Evolutionary conservation across 1,140 invertebrate species (phyloP), one percentile per base, ranked within the genome.

Genomic region (Zophobas morio): DNA sequence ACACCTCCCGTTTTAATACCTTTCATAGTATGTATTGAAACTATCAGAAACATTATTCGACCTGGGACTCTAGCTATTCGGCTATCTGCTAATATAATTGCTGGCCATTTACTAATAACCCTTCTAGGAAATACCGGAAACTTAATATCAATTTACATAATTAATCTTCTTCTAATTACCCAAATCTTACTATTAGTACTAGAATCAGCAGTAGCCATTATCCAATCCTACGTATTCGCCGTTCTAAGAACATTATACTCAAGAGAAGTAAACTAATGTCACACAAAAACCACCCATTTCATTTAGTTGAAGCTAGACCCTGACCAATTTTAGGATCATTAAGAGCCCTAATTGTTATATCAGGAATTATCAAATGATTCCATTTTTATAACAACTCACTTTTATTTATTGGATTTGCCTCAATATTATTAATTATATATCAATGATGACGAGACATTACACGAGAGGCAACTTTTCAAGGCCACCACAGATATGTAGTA

Each of bases 21-120:
- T 82, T 89, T 88, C 84, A 88, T 88, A 86, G 87, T 90, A 46
- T 80, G 88, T 81, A 90, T 90, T 88, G 88, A 90, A 90, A 86
- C 87, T 70, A 89, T 90, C 86, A 90, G 88, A 81, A 89, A 88
- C 86, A 42, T 90, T 51, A 92, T 93, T 87, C 91, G 90, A 3
- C 91, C 91, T 4, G 82, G 87, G 83, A 92, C 91, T 1, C 85
- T 93, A 87, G 87, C 89, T 39, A 87, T 93, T 66, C 91, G 91
- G 76, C 83, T 93, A 87, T 88, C 89, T 6, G 91, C 92, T 47
- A 92, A 92, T 88, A 91, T 92, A 89, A 91, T 92, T 88, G 91
- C 91, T 6, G 91, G 91, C 0, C 91, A 92, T 83, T 84, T 93
- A 84, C 80, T 93, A 74, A 78, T 87, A 85, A 88, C 88, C 36